phyloP scores from a whole-genome alignment of 2,797 vertebrate species.

The Dromococcyx pavoninus region DNA sequence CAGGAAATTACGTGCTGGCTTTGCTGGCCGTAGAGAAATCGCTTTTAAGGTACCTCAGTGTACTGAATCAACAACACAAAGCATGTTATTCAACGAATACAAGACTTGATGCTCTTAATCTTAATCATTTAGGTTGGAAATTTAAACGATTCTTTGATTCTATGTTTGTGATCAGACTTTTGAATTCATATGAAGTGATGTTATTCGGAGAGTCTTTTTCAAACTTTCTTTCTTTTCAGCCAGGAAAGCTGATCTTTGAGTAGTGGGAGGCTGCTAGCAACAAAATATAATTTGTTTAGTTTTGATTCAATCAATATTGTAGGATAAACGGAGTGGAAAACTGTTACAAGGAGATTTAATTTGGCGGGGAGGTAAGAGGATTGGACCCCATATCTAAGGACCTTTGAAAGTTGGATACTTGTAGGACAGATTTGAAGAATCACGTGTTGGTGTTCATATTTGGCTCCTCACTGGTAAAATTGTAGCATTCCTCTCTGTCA shows the following conservation, averaged over 20 bases:
- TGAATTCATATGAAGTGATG: neutral
- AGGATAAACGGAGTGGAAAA: conserved; percentile 42
- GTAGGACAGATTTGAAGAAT: neutral
- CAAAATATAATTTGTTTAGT: neutral
- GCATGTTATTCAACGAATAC: neutral
- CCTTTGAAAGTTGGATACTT: neutral
- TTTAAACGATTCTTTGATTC: no score
- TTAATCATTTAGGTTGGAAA: no score
- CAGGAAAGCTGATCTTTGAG: neutral
- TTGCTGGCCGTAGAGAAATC: neutral
- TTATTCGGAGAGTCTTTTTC: neutral
- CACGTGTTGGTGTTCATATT: neutral
- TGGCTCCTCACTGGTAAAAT: neutral
- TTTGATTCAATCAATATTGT: conserved; percentile 24
- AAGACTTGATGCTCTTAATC: neutral
- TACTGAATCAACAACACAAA: neutral
- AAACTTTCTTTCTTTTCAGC: neutral
- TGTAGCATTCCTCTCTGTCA: neutral
- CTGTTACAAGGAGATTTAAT: neutral
- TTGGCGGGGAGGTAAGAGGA: neutral
- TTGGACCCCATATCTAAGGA: neutral
- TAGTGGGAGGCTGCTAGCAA: neutral
- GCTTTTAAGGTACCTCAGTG: neutral
- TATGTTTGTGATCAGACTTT: neutral
- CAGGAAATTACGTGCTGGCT: neutral